Percentiles rank a stretch among this genome's conserved stretches.
Evolutionary conservation across 2,888 invertebrate species (phyloP).

Genomic region (Drosophila basisetae): DNA sequence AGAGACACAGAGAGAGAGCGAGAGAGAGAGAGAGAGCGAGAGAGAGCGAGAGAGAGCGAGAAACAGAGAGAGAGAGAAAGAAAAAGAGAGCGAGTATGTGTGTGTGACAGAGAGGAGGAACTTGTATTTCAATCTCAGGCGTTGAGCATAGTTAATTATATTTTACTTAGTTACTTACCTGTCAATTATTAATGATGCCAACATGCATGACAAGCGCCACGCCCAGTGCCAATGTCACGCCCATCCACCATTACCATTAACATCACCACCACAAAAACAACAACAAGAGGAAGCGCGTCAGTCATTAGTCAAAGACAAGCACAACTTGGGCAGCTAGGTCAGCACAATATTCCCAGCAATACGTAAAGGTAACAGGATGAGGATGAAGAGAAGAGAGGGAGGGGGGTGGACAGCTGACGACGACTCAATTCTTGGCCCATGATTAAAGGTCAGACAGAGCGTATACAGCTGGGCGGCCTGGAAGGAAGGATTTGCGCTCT

Average conservation of each 20-base stretch:
- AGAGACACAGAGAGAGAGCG: neutral
- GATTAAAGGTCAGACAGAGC: slow-evolving; percentile 25
- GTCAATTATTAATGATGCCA: slow-evolving; percentile 67
- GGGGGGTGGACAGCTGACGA: neutral
- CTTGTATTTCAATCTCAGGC: slow-evolving; percentile 38
- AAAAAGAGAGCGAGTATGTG: neutral
- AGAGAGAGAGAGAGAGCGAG: neutral
- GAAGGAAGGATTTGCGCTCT: slow-evolving; percentile 13
- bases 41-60: neutral
- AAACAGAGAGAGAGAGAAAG: neutral
- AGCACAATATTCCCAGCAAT: slow-evolving; percentile 38
- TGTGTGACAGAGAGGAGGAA: neutral
- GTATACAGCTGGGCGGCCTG: slow-evolving; percentile 8
- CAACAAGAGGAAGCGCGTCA: slow-evolving; percentile 19
- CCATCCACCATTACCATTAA: slow-evolving; percentile 1
- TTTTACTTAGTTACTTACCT: slow-evolving; percentile 61
- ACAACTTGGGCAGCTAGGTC: slow-evolving; percentile 40
- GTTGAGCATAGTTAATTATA: slow-evolving; percentile 59
- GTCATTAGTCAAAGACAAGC: slow-evolving; percentile 66
- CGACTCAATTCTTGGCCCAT: neutral
- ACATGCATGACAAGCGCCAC: slow-evolving; percentile 41
- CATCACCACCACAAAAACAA: neutral
- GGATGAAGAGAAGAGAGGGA: no score
- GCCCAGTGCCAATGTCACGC: slow-evolving; percentile 4
- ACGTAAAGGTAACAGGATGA: neutral